Conservation (phyloP, 2,888 invertebrate genomes). For the Xanthorhoe designata region DNA sequence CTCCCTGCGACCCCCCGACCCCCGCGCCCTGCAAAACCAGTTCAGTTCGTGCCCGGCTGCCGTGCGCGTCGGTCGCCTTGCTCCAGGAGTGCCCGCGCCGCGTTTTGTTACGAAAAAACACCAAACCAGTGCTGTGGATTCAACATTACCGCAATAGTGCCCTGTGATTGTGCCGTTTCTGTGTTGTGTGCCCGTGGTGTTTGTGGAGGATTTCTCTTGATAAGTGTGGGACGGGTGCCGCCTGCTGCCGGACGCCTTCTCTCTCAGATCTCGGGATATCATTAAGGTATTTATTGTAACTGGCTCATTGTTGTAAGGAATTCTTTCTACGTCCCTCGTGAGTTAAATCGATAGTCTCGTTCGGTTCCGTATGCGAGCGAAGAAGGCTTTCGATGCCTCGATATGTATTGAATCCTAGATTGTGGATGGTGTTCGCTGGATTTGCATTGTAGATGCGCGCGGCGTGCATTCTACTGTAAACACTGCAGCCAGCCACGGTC, state of each 20-base stretch:
- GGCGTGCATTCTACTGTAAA: conserved; percentile 67
- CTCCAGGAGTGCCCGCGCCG: conserved; percentile 57
- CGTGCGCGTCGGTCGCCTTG: conserved; percentile 74
- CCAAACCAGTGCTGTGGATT: conserved; percentile 82
- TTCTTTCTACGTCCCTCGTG: conserved; percentile 78
- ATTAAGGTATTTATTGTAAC: conserved; percentile 86
- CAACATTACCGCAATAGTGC: conserved; percentile 64
- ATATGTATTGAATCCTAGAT: conserved; percentile 66
- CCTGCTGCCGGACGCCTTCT: conserved; percentile 80
- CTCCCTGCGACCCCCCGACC: conserved; percentile 63
- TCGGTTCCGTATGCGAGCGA: conserved; percentile 60
- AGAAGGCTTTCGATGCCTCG: conserved; percentile 61
- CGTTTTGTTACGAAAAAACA: conserved; percentile 80
- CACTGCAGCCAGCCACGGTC: conserved; percentile 49
- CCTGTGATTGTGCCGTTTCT: conserved; percentile 79
- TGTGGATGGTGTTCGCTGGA: conserved; percentile 70
- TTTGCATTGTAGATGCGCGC: conserved; percentile 81
- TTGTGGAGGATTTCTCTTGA: conserved; percentile 82
- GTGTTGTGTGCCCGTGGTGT: conserved; percentile 74
- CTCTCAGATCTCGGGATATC: conserved; percentile 83
- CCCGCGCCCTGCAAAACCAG: conserved; percentile 75
- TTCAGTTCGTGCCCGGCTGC: conserved; percentile 83
- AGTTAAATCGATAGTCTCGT: conserved; percentile 80
- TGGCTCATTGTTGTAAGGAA: conserved; percentile 84
- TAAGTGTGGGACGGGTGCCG: conserved; percentile 77